Conservation (phyloP, 2,888 invertebrate species). For the Machimus atricapillus region DNA sequence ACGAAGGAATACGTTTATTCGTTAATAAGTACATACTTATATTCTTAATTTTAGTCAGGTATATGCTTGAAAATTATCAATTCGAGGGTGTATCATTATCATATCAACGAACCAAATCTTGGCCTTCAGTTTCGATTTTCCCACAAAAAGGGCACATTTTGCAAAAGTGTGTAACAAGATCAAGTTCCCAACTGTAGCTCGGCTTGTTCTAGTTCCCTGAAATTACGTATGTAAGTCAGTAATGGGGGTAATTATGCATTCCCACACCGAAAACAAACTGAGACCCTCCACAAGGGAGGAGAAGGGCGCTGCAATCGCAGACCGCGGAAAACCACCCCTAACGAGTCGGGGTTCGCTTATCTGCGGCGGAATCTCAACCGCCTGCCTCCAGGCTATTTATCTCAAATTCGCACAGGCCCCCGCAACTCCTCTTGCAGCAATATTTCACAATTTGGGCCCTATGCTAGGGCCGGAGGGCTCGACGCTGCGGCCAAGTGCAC, state of each 20-base stretch:
- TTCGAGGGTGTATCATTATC: too few relatives aligned
- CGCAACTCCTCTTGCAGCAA: background rate
- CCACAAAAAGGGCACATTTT: background rate
- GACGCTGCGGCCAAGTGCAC: background rate
- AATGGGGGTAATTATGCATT: background rate
- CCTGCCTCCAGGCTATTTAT: constrained; percentile 44
- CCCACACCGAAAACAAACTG: background rate
- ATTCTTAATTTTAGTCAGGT: too few relatives aligned
- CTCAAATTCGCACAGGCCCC: constrained; percentile 46
- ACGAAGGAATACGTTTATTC: too few relatives aligned
- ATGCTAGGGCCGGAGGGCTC: background rate
- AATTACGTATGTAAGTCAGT: background rate
- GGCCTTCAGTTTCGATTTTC: background rate
- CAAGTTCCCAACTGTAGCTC: background rate
- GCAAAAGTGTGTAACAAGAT: background rate
- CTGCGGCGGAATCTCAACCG: constrained; percentile 41
- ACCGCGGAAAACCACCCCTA: background rate
- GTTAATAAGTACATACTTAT: too few relatives aligned
- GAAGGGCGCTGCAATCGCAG: background rate
- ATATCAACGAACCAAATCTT: background rate
- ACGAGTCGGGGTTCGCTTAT: constrained; percentile 17
- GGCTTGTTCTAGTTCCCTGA: background rate
- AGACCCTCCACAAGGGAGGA: background rate
- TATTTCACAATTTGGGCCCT: constrained; percentile 12
- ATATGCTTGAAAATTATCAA: too few relatives aligned